Evolutionary conservation across 2,113 vertebrate species (phyloP), one percentile per base, ranked within the genome.

Genomic region (Lagopus leucura): DNA sequence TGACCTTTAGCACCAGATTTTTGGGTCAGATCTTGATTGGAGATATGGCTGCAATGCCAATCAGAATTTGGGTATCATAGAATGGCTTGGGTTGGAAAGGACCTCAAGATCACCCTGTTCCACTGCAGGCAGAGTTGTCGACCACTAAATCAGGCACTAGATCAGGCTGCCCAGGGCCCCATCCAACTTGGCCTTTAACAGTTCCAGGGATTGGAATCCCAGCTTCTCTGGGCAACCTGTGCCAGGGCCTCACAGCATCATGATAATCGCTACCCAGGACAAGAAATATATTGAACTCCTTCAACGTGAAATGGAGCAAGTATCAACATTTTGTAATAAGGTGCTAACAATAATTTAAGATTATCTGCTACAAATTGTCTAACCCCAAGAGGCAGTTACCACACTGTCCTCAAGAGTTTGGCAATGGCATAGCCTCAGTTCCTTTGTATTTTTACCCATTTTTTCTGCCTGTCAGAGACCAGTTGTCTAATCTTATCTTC

Each of bases 361-460:
- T 21, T 45, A 45, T 72, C 64, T 92, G 24, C 6, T 54, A 8
- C 21, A 69, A 82, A 58, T 24, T 42, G 11, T 28, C 18, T 19
- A 25, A 4, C 10, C 14, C 32, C 30, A 9, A 2, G 17, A 57
- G 34, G 10, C 47, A 86, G 76, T 48, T 28, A 38, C 10, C 38
- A 21, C 75, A 69, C 17, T 28, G 43, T 30, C 20, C 32, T 72
- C 0, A 8, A 42, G 18, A 16, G 17, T 91, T 82, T 66, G 71
- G 36, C 57, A 55, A 1, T 17, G n/a, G 55, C 27, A 42, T 21
- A 32, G 30, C n/a, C 5, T 52, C 36, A 13, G 6, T 67, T 47
- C 1, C 0, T 78, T 69, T 50, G 8, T 20, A 63, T 69, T 47
- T 67, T 47, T 67, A 30, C 15, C 7, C 30, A 32, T 1, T 0